Conservation (phyloP, 1,140 invertebrate genomes). For the Hyles vespertilio region DNA sequence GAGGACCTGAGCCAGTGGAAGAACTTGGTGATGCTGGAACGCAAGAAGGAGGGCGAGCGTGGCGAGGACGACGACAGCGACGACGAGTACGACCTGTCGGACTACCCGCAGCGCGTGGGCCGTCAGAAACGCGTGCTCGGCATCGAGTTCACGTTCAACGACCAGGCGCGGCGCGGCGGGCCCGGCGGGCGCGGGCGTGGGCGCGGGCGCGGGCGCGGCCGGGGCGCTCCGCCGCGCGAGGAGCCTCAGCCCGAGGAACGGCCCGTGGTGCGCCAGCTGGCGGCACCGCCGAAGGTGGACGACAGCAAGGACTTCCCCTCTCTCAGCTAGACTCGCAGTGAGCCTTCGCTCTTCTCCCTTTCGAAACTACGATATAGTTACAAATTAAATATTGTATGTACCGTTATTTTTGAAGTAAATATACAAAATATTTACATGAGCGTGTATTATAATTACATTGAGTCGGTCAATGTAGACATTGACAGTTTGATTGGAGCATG, state of each 20-base stretch:
- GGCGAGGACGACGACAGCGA: conserved; percentile 80
- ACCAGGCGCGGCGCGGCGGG: conserved; percentile 83
- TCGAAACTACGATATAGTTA: conserved; percentile 65
- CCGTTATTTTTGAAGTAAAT: conserved; percentile 77
- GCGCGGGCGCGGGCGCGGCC: conserved; percentile 54
- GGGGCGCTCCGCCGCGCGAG: conserved; percentile 48
- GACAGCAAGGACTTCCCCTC: conserved; percentile 97
- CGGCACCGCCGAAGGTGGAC: conserved; percentile 92
- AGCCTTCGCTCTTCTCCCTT: conserved; percentile 61
- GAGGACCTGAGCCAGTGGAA: conserved; percentile 94
- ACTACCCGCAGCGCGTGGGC: conserved; percentile 91
- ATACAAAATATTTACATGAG: conserved; percentile 75
- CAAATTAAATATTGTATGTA: conserved; percentile 74
- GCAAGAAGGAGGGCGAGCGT: conserved; percentile 85
- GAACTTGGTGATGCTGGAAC: conserved; percentile 90
- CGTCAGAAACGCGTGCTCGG: conserved; percentile 91
- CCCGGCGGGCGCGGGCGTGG: conserved; percentile 78
- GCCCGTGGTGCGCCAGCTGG: conserved; percentile 45
- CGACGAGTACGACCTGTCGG: conserved; percentile 85
- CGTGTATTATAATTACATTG: conserved; percentile 73
- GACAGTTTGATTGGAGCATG: background rate
- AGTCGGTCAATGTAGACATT: conserved; percentile 35
- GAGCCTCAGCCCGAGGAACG: conserved; percentile 44
- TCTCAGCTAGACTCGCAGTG: conserved; percentile 81
- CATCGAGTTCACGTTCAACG: conserved; percentile 93